Conservation (phyloP, 1,140 invertebrate genomes). For the Macrosteles quadrilineatus region DNA sequence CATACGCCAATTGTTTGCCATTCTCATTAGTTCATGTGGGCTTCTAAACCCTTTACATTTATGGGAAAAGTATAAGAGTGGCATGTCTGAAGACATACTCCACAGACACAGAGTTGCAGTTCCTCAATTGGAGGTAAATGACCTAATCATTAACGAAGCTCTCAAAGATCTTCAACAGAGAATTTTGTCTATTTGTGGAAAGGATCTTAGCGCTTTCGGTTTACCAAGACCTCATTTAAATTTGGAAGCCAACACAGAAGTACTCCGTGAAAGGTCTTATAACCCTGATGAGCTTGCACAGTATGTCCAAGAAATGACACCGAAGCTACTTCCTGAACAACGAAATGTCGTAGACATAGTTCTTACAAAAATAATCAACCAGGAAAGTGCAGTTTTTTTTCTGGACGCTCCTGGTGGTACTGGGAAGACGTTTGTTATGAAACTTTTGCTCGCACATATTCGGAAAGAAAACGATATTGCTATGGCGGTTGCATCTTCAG, state of each 20-base stretch:
- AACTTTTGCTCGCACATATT: background rate
- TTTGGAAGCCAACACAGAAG: background rate
- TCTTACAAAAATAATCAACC: background rate
- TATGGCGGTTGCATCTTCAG: conserved; percentile 55
- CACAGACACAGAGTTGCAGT: too few species aligned
- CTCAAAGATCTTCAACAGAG: too few species aligned
- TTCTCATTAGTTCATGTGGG: too few species aligned
- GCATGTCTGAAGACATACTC: too few species aligned
- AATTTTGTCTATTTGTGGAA: too few species aligned
- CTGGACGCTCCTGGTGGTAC: conserved; percentile 45
- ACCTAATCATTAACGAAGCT: too few species aligned
- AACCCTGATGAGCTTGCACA: background rate
- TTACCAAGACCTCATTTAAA: background rate
- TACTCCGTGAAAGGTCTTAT: background rate
- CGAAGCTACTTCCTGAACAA: background rate
- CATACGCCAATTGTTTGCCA: too few species aligned
- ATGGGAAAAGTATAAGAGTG: too few species aligned
- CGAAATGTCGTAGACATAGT: background rate
- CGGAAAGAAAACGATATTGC: conserved; percentile 41
- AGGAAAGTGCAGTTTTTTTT: conserved; percentile 36
- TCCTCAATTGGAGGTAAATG: too few species aligned
- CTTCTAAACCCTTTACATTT: too few species aligned
- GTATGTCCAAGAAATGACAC: background rate
- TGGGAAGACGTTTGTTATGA: conserved; percentile 37
- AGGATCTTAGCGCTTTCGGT: background rate